Evolutionary conservation across 2,888 invertebrate genomes (phyloP), one percentile per base, ranked within the genome.

Genomic region (Agrotis puta): DNA sequence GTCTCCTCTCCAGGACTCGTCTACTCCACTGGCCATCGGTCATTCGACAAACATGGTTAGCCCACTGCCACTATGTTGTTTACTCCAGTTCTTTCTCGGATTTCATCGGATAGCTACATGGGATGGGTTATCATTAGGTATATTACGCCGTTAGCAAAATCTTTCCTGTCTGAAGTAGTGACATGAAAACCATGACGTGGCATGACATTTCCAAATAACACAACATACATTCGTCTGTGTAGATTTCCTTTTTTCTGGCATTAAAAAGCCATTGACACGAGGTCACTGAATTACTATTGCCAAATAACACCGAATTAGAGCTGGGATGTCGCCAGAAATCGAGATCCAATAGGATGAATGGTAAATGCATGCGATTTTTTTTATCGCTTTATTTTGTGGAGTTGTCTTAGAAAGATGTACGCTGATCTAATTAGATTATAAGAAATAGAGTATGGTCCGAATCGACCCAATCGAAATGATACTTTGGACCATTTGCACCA

Each of bases 301-400:
- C 48, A 69, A 71, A 77, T 70, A 61, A 67, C n/a, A 64, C 16
- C 33, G 39, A 71, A 65, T 70, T 70, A 62, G 57, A 22, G 18
- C 61, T 78, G 72, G 67, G 43, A 64, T 63, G 51, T 48, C 57
- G 82, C 82, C 79, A 79, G 65, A 68, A 47, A 62, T 18, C 11
- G 39, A 62, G 27, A 64, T 64, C 43, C 61, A 70, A 65, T 65
- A 20, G 57, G 47, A 66, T 27, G 27, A 75, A 63, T 80, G n/a
- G 53, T 24, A 39, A 18, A 48, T 72, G n/a, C 24, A 43, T 62
- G n/a, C n/a, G n/a, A 16, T 53, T 53, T 53, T 24, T 14, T 54
- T 4, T 27, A 53, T 53, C 16, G 16, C 9, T 24, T 3, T 53
- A 53, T 54, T 54, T 27, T 54, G 6, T 14, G 56, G 13, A 5